A percentile compares a stretch with the other conserved stretches of the same genome.
Evolutionary conservation across 1,140 invertebrate genomes (phyloP).

Genomic region (Pseudomyrmex pallidus): DNA sequence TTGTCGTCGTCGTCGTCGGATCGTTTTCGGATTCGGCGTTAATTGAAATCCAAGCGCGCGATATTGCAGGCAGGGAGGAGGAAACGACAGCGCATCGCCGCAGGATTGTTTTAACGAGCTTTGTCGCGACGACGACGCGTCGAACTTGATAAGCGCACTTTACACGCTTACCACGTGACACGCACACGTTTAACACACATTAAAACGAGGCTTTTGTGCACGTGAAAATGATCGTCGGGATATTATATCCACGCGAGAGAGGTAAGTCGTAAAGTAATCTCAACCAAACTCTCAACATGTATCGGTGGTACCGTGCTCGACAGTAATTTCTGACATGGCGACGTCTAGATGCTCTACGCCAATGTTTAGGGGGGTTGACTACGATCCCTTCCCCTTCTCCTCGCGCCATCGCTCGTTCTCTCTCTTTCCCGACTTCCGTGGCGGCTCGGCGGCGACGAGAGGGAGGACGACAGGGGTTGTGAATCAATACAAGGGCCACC

Average conservation of each 20-base stretch:
- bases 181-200: neutral
- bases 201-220: neutral
- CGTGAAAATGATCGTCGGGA: neutral
- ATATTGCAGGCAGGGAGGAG: neutral
- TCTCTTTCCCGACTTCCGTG: conserved; percentile 31
- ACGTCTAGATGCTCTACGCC: conserved; percentile 59
- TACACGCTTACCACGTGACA: neutral
- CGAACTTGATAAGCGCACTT: neutral
- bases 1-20: neutral
- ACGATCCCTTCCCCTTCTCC: conserved; percentile 47
- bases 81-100: neutral
- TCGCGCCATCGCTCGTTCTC: neutral
- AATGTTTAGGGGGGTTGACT: conserved; percentile 58
- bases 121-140: neutral
- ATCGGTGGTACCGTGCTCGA: conserved; percentile 4
- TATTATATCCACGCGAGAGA: conserved; percentile 16
- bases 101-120: conserved; percentile 2
- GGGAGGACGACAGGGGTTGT: conserved; percentile 75
- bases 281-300: neutral
- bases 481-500: conserved; percentile 82
- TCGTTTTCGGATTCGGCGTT: conserved; percentile 35
- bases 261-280: conserved; percentile 15
- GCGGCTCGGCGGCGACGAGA: conserved; percentile 53
- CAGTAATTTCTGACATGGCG: conserved; percentile 57
- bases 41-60: conserved; percentile 52